phyloP scores from a whole-genome alignment of 2,797 vertebrate genomes.

The Setipinna tenuifilis region DNA sequence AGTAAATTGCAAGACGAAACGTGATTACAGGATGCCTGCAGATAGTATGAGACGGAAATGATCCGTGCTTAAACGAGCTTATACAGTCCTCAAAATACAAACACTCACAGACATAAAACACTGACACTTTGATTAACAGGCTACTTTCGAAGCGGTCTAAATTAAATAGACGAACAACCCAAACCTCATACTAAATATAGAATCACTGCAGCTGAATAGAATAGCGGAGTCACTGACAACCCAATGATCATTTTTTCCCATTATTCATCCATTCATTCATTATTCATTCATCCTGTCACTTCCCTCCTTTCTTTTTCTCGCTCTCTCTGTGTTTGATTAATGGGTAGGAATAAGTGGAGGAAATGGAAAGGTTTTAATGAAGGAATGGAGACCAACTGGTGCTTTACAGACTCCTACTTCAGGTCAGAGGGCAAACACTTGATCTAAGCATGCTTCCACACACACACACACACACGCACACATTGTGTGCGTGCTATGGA shows the following conservation, averaged over 20 bases:
- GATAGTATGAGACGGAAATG: background rate
- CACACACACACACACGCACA: constrained; percentile 24
- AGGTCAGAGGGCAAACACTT: constrained; percentile 15
- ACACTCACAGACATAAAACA: background rate
- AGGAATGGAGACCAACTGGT: constrained; percentile 3
- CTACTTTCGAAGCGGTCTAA: background rate
- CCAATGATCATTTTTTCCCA: background rate
- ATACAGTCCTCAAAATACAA: background rate
- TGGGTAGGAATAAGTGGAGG: background rate
- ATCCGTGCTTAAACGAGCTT: too few species aligned
- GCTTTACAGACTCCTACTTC: background rate
- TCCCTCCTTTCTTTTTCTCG: background rate
- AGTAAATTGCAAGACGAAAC: background rate
- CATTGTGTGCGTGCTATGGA: background rate
- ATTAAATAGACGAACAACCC: background rate
- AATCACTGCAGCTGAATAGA: background rate
- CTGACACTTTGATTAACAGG: background rate
- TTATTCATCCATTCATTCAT: background rate
- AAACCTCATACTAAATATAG: background rate
- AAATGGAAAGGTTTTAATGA: background rate
- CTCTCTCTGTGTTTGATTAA: background rate
- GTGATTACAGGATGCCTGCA: background rate
- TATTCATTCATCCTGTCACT: background rate
- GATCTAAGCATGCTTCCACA: constrained; percentile 3
- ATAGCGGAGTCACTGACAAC: background rate